Evolutionary conservation across 2,888 invertebrate species (phyloP).

Genomic region (Cosmia pyralina): DNA sequence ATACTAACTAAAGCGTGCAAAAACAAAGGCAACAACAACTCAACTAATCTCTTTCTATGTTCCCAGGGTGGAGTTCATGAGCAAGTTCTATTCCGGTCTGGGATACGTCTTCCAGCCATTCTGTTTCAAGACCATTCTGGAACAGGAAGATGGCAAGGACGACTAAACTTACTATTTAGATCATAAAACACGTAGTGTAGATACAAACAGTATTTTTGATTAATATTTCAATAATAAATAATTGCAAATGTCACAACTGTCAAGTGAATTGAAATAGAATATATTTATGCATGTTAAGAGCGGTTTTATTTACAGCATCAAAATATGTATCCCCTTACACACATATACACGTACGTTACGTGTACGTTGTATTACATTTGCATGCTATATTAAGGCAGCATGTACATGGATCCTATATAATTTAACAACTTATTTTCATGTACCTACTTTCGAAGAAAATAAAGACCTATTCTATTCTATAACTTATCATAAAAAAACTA

Average conservation of each 20-base stretch:
- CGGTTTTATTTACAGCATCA: constrained; percentile 72
- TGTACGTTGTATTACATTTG: no score
- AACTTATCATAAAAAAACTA: no score
- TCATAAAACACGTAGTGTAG: constrained; percentile 72
- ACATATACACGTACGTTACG: no score
- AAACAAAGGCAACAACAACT: not conserved
- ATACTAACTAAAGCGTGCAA: not conserved
- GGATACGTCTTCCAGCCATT: constrained; percentile 96
- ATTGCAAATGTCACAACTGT: constrained; percentile 80
- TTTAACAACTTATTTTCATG: no score
- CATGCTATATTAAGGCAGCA: no score
- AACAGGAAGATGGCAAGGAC: constrained; percentile 87
- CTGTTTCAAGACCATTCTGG: constrained; percentile 94
- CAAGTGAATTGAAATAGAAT: constrained; percentile 71
- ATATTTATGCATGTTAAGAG: constrained; percentile 82
- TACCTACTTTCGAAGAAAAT: no score
- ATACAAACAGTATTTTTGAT: constrained; percentile 77
- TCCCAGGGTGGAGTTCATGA: constrained; percentile 98
- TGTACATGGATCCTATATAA: no score
- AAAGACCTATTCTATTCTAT: no score
- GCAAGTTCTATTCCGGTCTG: constrained; percentile 96
- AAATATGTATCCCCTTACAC: not conserved
- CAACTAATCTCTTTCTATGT: constrained; percentile 14
- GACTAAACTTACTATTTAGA: constrained; percentile 72
- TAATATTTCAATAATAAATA: constrained; percentile 60